Evolutionary conservation across 2,797 vertebrate genomes (phyloP).

Genomic region (Oceanodroma leucorhoa): DNA sequence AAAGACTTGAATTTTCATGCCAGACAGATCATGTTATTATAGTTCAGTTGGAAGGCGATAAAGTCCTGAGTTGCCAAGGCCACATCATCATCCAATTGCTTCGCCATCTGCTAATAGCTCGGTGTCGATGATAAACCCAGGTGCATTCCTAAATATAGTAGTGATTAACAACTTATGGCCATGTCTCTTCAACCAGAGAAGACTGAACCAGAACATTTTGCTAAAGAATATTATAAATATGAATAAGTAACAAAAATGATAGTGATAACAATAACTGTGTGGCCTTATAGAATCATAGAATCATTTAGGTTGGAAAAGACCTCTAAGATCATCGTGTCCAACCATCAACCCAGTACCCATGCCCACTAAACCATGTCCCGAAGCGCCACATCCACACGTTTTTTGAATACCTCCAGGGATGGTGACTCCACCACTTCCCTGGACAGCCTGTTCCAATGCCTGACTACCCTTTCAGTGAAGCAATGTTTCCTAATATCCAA

Average conservation of each 20-base stretch:
- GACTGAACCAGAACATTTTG: neutral
- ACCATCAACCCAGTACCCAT: no score
- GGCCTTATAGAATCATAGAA: neutral
- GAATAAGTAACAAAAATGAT: neutral
- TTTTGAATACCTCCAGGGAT: no score
- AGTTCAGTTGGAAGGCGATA: constrained; percentile 14
- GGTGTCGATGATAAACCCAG: neutral
- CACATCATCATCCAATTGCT: constrained; percentile 1
- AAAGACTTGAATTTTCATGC: constrained; percentile 38
- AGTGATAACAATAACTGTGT: neutral
- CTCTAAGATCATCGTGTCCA: no score
- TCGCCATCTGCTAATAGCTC: neutral
- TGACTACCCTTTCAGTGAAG: no score
- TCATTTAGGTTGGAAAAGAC: no score
- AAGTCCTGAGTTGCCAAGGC: neutral
- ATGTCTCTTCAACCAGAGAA: neutral
- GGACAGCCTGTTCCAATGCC: no score
- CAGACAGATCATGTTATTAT: neutral
- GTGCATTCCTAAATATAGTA: constrained; percentile 9
- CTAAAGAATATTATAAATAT: neutral
- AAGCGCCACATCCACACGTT: no score
- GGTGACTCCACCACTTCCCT: no score
- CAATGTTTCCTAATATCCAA: no score
- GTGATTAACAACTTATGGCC: neutral
- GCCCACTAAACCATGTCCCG: no score